phyloP scores from a whole-genome alignment of 2,888 invertebrate species.

The Platycnemis pennipes region DNA sequence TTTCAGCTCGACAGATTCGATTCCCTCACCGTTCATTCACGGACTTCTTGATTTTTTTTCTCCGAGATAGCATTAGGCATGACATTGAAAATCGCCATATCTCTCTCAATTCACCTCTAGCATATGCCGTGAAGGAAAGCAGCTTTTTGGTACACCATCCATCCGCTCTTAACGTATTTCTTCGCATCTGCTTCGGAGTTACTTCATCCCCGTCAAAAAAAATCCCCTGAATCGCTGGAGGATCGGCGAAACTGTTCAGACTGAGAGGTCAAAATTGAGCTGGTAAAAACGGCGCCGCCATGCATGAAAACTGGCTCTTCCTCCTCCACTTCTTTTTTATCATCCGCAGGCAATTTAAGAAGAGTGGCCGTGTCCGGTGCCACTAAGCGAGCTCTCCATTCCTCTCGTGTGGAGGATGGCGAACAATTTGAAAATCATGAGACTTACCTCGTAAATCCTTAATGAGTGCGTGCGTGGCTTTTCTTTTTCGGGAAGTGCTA shows the following conservation, averaged over 20 bases:
- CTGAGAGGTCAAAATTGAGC: background rate
- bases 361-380: background rate
- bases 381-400: background rate
- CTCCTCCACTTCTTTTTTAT: background rate
- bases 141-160: background rate
- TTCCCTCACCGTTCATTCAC: background rate
- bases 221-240: background rate
- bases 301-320: background rate
- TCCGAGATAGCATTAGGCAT: no score
- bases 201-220: background rate
- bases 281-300: background rate
- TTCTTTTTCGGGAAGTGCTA: background rate
- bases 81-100: no score
- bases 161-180: background rate
- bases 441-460: background rate
- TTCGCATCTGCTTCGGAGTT: background rate
- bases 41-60: no score
- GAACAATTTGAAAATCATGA: background rate
- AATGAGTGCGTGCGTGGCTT: background rate
- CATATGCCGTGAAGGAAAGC: background rate
- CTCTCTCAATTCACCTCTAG: no score
- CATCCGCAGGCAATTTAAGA: background rate
- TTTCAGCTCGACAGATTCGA: background rate
- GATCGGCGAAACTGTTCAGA: background rate
- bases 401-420: background rate